Conservation (phyloP, 2,797 vertebrate genomes). For the Enteromius trimaculatus region DNA sequence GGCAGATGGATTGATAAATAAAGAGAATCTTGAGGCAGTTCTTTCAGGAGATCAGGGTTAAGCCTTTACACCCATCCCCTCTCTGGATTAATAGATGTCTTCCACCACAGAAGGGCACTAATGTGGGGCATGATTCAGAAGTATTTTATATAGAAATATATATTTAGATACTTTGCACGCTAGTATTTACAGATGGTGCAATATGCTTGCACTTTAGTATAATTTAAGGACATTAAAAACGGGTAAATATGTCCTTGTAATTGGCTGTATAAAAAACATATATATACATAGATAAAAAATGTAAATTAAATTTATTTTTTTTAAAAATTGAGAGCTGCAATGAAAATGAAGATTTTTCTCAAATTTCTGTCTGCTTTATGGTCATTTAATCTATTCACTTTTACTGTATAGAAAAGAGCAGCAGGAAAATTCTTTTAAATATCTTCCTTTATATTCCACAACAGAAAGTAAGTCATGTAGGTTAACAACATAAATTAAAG, state of each 20-base stretch:
- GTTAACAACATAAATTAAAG: background rate
- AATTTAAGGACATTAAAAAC: background rate
- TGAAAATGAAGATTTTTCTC: background rate
- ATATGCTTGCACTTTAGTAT: background rate
- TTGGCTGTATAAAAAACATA: background rate
- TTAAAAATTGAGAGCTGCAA: background rate
- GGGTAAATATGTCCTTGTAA: background rate
- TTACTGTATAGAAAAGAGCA: background rate
- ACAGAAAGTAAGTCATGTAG: background rate
- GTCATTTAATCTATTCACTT: background rate
- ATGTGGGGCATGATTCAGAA: slow-evolving; percentile 3
- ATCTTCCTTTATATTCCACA: background rate
- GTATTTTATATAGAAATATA: background rate
- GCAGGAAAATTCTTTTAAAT: background rate
- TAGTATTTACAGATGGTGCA: background rate
- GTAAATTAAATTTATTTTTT: too few relatives aligned
- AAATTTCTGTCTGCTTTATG: too few relatives aligned
- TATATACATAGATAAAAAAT: background rate
- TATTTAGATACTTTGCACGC: background rate
- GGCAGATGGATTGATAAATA: slow-evolving; percentile 51
- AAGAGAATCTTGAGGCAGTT: slow-evolving; percentile 46
- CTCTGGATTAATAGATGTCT: slow-evolving; percentile 27
- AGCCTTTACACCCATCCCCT: slow-evolving; percentile 32
- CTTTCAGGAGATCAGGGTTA: slow-evolving; percentile 44
- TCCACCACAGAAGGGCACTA: slow-evolving; percentile 2